A percentile compares a stretch with the other conserved stretches of the same genome.
Evolutionary conservation across 2,888 invertebrate genomes (phyloP).

Genomic region (Hedya salicella): DNA sequence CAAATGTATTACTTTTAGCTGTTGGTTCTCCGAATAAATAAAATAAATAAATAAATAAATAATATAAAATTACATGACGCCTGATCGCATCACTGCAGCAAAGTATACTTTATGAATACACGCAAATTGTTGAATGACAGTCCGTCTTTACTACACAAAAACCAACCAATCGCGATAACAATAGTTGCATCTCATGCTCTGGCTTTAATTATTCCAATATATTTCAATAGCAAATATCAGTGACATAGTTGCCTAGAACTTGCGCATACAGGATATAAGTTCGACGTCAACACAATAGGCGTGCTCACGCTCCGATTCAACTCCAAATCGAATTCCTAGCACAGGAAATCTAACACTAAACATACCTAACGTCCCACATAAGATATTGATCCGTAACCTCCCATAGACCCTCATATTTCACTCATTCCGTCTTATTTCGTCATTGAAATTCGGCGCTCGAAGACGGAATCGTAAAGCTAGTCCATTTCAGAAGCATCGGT

Average conservation of each 20-base stretch:
- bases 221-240: slow-evolving; percentile 21
- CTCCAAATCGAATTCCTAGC: slow-evolving; percentile 30
- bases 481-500: slow-evolving; percentile 37
- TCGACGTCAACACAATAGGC: slow-evolving; percentile 31
- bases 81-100: too few species aligned
- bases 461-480: slow-evolving; percentile 40
- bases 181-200: background rate
- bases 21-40: too few species aligned
- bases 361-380: slow-evolving; percentile 24
- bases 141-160: background rate
- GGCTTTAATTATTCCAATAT: background rate
- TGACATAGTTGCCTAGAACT: slow-evolving; percentile 21
- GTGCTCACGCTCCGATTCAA: slow-evolving; percentile 24
- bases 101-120: too few species aligned
- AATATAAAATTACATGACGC: too few species aligned
- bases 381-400: slow-evolving; percentile 37
- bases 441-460: slow-evolving; percentile 41
- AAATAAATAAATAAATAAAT: too few species aligned
- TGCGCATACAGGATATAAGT: slow-evolving; percentile 28
- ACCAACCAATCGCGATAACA: background rate
- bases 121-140: too few species aligned
- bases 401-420: slow-evolving; percentile 39
- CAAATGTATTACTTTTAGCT: too few species aligned
- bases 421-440: slow-evolving; percentile 34
- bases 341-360: slow-evolving; percentile 30